Evolutionary conservation across 2,888 invertebrate genomes (phyloP), one percentile per base, ranked within the genome.

Genomic region (Gari tellinella): DNA sequence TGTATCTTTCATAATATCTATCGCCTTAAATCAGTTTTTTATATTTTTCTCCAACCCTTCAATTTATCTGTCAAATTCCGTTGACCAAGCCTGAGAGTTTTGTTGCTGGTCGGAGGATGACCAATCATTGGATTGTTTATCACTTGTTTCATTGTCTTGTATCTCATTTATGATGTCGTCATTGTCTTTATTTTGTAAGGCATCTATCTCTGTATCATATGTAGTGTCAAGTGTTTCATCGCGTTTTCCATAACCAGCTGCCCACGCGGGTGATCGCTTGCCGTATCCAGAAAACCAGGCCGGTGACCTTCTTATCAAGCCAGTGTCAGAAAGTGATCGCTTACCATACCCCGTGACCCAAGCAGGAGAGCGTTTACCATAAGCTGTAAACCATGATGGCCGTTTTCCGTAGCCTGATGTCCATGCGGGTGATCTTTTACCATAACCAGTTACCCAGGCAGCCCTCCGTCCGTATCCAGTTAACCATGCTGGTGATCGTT

Each of bases 261-360:
- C 51, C 25, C 43, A 37, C 56, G 68, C 64, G 2, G 52, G 45
- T 4, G 68, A 51, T 12, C 73, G 48, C 41, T 74, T 74, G n/a
- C 73, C 73, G 31, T 73, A 73, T 1, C 43, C 53, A 2, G 64
- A 61, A n/a, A 45, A 41, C 73, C 66, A 72, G 14, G 58, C 61
- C 10, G 66, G 51, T 31, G 53, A 31, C 31, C 31, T 31, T 31
- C 31, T 4, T 31, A 4, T 31, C 4, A 31, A 31, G 10, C 31
- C 31, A 31, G 31, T 7, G 10, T 7, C 4, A 7, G 10, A 31
- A 7, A 10, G 31, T 31, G 31, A 31, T 31, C 31, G 31, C 41
- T 72, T 72, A 14, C 66, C 66, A 41, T 72, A 72, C 14, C 49
- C 60, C 0, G 62, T 52, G 19, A 51, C 25, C 72, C 62, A 51